Evolutionary conservation across 2,888 invertebrate species (phyloP), one percentile per base, ranked within the genome.

Genomic region (Portevinia maculata): DNA sequence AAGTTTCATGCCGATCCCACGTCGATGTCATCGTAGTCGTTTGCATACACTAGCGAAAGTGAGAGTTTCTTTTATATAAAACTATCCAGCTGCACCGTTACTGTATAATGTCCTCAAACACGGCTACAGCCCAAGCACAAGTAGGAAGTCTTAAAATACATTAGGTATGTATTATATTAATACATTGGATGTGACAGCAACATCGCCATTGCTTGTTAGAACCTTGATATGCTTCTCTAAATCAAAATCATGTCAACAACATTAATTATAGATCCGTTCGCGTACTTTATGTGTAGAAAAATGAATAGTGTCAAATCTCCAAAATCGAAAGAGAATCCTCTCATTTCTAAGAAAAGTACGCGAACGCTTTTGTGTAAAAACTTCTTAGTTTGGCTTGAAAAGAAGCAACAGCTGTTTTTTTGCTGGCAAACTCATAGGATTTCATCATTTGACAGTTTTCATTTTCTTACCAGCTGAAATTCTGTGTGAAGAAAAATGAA

Each of bases 141-240:
- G 11, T 34, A 70, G 76, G 76, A 76, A 76, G 76, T 50, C 24
- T 5, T 21, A 57, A 41, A 34, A 34, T 39, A 34, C 11, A 24
- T 46, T 28, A 46, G 21, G 15, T 24, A 50, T n/a, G 6, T 7
- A 5, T 13, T 24, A 28, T 21, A 28, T 24, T n/a, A n/a, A n/a
- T n/a, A n/a, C n/a, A n/a, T n/a, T n/a, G n/a, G n/a, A 28, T 21
- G 19, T 11, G 24, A 44, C 32, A 21, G 8, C 15, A 60, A 6
- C 21, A 13, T 17, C 41, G 52, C 11, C 17, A 53, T 8, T 69
- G n/a, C n/a, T n/a, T n/a, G n/a, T n/a, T 34, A 24, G 30, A 67
- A 75, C 75, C 79, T 74, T 79, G 62, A 79, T 69, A 41, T 24
- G 6, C 19, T 19, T n/a, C n/a, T n/a, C n/a, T n/a, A n/a, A 9